Base-by-base conservation (phyloP, 2,113 vertebrate genomes). In the Heliornis fulica region DNA sequence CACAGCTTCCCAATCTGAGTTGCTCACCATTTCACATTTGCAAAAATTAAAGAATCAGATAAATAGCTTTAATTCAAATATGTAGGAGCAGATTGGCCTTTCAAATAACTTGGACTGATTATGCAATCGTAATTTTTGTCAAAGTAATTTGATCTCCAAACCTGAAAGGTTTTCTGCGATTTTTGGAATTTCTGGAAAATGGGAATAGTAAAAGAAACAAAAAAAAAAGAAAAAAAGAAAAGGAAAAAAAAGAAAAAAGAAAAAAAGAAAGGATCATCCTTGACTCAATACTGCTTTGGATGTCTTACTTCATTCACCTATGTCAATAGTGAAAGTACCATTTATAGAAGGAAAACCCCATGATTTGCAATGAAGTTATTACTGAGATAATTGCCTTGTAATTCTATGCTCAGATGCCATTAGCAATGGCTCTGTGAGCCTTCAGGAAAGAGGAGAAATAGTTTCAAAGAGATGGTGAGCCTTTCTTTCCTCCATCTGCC, bases 301-400 rank as follows among this genome's bases (percentile, higher is more conserved):
- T 53, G 36, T n/a, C 69, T 59, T 77, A 36, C 36, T 87, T 87
- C 16, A 53, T 7, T 51, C 18, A 53, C 7, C 14, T 36, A 23
- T 0, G 0, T 53, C 59, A 65, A 29, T 2, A 77, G 8, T 6
- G 3, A 66, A 66, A 71, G 9, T 18, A 32, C 26, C 26, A 50
- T 50, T 70, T 84, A 34, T 5, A 38, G 63, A 78, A 71, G 19
- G 29, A 84, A 79, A 72, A 29, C 6, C 4, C 25, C 11, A 13
- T 15, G 5, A 66, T 78, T 94, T 86, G 71, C 32, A 57, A 41
- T 34, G 41, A 71, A 31, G 41, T 13, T 83, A 3, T 46, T 77
- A 43, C 25, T 38, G 29, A 81, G 31, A 66, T 57, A 89, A 81
- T 45, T 83, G 31, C 28, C 19, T 57, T 5, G 5, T 53, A 92